phyloP scores from a whole-genome alignment of 2,113 vertebrate species.

The Pachycephala philippinensis region DNA sequence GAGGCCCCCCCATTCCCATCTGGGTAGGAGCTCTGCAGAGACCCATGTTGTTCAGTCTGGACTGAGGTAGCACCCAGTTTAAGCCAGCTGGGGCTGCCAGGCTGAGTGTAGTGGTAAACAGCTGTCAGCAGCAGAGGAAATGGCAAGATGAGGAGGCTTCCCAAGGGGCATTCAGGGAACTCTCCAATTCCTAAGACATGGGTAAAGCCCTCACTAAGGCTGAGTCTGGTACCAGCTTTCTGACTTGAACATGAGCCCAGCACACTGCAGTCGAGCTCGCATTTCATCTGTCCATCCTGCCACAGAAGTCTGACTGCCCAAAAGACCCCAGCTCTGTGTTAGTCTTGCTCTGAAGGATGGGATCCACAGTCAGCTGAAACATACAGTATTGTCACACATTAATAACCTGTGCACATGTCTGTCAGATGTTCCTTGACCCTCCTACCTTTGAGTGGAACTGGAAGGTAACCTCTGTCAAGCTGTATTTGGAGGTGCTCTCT shows the following conservation, averaged over 20 bases:
- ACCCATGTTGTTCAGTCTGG: not conserved
- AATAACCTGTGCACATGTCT: not conserved
- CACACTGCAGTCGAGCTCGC: not conserved
- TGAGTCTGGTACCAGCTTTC: not conserved
- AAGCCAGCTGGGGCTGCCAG: not conserved
- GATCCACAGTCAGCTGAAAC: not conserved
- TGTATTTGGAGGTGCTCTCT: not conserved
- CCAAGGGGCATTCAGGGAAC: not conserved
- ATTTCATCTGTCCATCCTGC: not conserved
- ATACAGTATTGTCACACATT: not conserved
- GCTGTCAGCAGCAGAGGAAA: not conserved
- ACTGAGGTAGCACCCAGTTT: not conserved
- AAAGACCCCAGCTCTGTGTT: not conserved
- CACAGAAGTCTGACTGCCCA: not conserved
- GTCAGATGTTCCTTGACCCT: not conserved
- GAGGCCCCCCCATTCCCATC: slow-evolving; percentile 85
- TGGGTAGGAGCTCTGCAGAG: slow-evolving; percentile 74
- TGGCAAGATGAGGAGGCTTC: not conserved
- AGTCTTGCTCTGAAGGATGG: not conserved
- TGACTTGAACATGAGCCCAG: not conserved
- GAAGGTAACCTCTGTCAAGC: not conserved
- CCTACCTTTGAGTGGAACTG: not conserved
- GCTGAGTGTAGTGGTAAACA: not conserved
- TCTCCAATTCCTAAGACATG: not conserved
- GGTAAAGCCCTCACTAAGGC: not conserved